Evolutionary conservation across 2,113 vertebrate genomes (phyloP).

Genomic region (Progne subis): DNA sequence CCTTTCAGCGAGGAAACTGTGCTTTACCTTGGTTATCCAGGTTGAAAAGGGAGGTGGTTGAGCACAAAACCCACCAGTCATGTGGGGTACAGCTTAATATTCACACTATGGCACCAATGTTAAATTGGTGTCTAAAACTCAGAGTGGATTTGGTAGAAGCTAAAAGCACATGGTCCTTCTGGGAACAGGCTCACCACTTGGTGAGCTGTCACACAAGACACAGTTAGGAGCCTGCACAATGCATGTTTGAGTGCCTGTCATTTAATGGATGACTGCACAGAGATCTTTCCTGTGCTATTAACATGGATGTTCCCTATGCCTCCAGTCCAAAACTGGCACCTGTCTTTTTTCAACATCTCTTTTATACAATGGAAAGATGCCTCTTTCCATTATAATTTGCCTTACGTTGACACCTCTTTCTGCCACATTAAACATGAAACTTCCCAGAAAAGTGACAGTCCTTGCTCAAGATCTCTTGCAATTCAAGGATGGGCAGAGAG

Average conservation of each 20-base stretch:
- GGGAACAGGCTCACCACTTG: accelerated
- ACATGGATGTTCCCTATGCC: neutral
- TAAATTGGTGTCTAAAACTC: neutral
- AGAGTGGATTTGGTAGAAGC: neutral
- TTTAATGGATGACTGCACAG: neutral
- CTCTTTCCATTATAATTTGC: neutral
- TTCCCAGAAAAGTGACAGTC: neutral
- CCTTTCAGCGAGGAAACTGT: neutral
- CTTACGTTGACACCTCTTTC: neutral
- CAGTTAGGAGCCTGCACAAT: neutral
- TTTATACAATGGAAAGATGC: neutral
- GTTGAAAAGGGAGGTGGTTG: neutral
- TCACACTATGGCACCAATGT: accelerated
- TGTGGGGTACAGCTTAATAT: neutral
- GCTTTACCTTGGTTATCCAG: neutral
- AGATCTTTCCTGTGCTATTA: neutral
- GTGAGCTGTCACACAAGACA: neutral
- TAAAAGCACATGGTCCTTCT: neutral
- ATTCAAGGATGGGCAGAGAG: neutral
- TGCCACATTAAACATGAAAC: neutral
- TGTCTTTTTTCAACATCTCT: neutral
- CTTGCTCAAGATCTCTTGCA: neutral
- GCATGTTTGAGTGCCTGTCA: neutral
- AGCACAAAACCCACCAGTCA: neutral
- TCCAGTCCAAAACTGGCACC: neutral